Evolutionary conservation across 35 echinoderm and acorn worm genomes (phyloP).

Genomic region (Apostichopus californicus): DNA sequence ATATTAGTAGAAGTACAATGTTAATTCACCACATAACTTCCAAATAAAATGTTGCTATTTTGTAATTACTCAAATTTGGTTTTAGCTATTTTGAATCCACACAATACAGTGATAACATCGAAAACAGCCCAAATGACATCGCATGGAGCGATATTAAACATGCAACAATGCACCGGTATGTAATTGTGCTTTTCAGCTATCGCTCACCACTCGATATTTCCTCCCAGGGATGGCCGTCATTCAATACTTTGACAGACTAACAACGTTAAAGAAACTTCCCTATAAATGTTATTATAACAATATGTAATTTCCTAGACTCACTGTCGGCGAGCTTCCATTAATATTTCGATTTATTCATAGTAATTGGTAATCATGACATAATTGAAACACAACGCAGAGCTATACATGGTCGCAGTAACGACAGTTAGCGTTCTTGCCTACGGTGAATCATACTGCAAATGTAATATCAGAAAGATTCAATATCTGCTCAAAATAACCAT

Average conservation of each 20-base stretch:
- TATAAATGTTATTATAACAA: not conserved
- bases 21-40: too few species aligned
- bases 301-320: conserved; percentile 2
- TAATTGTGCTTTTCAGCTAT: not conserved
- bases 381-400: not conserved
- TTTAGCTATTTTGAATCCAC: too few species aligned
- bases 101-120: too few species aligned
- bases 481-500: not conserved
- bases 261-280: not conserved
- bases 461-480: not conserved
- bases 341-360: conserved; percentile 36
- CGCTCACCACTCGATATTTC: not conserved
- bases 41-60: too few species aligned
- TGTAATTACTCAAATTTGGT: too few species aligned
- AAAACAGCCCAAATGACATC: too few species aligned
- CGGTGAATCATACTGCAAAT: not conserved
- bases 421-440: not conserved
- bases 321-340: conserved; percentile 38
- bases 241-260: conserved; percentile 16
- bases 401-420: not conserved
- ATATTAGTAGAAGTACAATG: too few species aligned
- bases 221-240: not conserved
- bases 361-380: conserved; percentile 39
- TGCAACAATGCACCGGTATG: not conserved
- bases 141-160: not conserved